Conservation (phyloP, 2,888 invertebrate species). For the Sarcophaga subvicina region DNA sequence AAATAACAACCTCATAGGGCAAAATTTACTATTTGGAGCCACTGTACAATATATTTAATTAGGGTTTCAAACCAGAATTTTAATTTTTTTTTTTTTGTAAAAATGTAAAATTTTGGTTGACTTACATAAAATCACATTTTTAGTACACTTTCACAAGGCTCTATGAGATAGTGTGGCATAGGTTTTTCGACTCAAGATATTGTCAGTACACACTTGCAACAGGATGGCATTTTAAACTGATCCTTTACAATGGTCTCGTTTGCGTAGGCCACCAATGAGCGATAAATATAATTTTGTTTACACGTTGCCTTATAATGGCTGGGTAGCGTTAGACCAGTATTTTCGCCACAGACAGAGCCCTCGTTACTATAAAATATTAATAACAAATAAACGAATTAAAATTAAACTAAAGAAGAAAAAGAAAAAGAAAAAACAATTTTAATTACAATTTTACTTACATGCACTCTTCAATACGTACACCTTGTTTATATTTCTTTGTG, state of each 20-base stretch:
- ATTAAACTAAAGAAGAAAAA: background rate
- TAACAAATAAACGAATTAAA: background rate
- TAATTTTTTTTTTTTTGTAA: too few relatives aligned
- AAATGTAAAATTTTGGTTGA: background rate
- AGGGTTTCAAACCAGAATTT: too few relatives aligned
- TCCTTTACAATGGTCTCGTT: conserved; percentile 81
- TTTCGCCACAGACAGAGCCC: conserved; percentile 81
- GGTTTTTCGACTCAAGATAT: background rate
- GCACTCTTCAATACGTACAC: conserved; percentile 89
- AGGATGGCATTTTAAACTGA: conserved; percentile 87
- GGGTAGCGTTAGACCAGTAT: conserved; percentile 69
- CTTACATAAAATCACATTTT: conserved; percentile 73
- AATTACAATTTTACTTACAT: conserved; percentile 83
- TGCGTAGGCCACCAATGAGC: conserved; percentile 83
- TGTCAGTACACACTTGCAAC: conserved; percentile 86
- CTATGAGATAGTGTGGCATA: background rate
- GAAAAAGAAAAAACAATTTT: background rate
- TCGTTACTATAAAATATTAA: conserved; percentile 78
- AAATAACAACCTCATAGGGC: too few relatives aligned
- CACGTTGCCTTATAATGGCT: conserved; percentile 81
- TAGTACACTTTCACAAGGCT: background rate
- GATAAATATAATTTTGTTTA: conserved; percentile 84
- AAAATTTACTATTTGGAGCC: too few relatives aligned
- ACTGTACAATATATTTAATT: too few relatives aligned
- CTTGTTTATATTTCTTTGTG: conserved; percentile 87